Evolutionary conservation across 2,113 vertebrate species (phyloP).

Genomic region (Zosterops hypoxanthus): DNA sequence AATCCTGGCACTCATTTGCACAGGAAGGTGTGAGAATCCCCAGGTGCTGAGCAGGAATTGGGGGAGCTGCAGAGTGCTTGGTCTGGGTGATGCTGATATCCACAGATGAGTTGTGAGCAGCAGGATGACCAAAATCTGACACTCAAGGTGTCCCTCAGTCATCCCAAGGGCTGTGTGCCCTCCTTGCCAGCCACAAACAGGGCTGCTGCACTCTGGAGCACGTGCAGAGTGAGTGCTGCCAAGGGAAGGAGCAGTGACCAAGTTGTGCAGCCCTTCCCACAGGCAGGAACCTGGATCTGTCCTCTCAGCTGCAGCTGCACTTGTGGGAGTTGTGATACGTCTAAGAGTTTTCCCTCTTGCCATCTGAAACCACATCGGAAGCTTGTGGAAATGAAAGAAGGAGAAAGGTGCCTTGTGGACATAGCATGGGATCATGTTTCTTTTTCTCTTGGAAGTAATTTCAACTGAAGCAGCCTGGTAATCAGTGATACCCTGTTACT

Average conservation of each 20-base stretch:
- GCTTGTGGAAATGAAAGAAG: not conserved
- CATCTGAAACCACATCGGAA: not conserved
- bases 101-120: not conserved
- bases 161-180: rapidly evolving
- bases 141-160: rapidly evolving
- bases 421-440: not conserved
- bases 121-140: not conserved
- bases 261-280: not conserved
- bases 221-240: rapidly evolving
- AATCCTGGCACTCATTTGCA: not conserved
- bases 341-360: not conserved
- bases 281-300: not conserved
- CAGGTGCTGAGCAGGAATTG: not conserved
- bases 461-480: not conserved
- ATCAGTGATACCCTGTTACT: not conserved
- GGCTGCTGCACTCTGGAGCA: not conserved
- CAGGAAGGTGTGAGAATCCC: not conserved
- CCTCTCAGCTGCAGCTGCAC: not conserved
- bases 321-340: not conserved
- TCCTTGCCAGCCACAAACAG: not conserved
- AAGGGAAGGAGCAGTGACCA: rapidly evolving
- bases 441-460: not conserved
- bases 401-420: not conserved
- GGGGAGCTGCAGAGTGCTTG: rapidly evolving
- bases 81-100: not conserved